A percentile compares a stretch with the other conserved stretches of the same genome.
Conservation (phyloP, 2,113 vertebrate species). For the Petroica traversi region DNA sequence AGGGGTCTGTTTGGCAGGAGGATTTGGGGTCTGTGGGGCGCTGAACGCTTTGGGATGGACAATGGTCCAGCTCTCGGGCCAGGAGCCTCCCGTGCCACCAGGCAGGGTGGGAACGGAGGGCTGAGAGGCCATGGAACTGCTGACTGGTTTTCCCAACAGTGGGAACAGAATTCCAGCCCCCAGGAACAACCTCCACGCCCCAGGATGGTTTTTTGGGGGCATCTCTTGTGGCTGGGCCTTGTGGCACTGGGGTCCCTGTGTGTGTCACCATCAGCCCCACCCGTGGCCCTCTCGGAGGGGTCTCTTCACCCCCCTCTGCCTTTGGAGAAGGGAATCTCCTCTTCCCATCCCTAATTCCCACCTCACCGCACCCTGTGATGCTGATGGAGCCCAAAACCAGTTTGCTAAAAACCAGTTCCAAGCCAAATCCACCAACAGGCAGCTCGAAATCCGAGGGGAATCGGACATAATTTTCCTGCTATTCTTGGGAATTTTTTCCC, state of each 20-base stretch:
- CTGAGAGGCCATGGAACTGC: background rate
- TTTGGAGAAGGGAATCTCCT: background rate
- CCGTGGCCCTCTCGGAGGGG: fast-evolving
- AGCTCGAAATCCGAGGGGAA: background rate
- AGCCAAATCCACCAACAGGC: background rate
- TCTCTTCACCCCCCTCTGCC: background rate
- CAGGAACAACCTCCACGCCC: fast-evolving
- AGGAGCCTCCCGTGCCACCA: fast-evolving
- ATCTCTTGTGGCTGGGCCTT: background rate
- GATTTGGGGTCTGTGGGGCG: fast-evolving
- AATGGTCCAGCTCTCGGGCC: background rate
- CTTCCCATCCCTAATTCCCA: background rate
- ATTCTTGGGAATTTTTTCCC: background rate
- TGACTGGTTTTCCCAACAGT: background rate
- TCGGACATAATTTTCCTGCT: background rate
- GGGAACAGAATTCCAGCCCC: background rate
- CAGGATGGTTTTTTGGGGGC: background rate
- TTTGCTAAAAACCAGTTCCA: background rate
- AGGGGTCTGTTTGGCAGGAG: background rate
- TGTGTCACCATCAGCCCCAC: background rate
- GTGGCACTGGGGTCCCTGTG: fast-evolving
- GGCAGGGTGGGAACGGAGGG: background rate
- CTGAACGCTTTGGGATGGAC: background rate
- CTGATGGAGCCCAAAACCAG: background rate
- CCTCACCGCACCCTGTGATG: background rate